Evolutionary conservation across 2,888 invertebrate species (phyloP).

Genomic region (Tuta absoluta): DNA sequence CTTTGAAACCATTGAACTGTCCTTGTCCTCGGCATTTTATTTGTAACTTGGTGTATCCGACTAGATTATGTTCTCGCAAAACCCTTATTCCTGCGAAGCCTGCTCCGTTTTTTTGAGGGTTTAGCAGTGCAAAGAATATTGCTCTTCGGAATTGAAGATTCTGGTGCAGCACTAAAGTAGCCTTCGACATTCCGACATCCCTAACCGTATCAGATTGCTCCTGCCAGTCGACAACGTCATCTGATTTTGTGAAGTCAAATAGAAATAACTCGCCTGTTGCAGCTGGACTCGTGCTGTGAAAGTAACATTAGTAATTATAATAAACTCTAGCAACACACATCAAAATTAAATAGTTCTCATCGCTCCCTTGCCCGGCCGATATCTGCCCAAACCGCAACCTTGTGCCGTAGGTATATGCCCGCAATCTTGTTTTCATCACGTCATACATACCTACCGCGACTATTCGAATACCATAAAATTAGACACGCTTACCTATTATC

Average conservation of each 20-base stretch:
- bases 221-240: constrained; percentile 78
- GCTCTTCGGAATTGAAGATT: constrained; percentile 82
- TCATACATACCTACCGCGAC: too few species aligned
- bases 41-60: constrained; percentile 71
- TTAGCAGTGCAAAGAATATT: constrained; percentile 83
- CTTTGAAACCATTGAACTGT: constrained; percentile 80
- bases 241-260: constrained; percentile 81
- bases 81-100: constrained; percentile 84
- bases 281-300: constrained; percentile 40
- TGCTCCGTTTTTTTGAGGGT: constrained; percentile 85
- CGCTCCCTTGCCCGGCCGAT: too few species aligned
- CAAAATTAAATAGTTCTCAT: too few species aligned
- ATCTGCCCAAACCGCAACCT: too few species aligned
- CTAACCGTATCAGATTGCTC: constrained; percentile 85
- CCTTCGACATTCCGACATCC: constrained; percentile 85
- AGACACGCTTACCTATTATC: constrained; percentile 26
- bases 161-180: constrained; percentile 80
- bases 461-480: too few species aligned
- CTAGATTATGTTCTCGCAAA: constrained; percentile 73
- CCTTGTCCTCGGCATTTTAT: constrained; percentile 82
- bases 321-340: too few species aligned
- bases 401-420: too few species aligned
- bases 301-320: constrained; percentile 15
- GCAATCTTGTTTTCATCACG: too few species aligned
- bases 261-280: constrained; percentile 58